Base-by-base conservation (phyloP, 2,113 vertebrate species). In the Dicentrarchus labrax region DNA sequence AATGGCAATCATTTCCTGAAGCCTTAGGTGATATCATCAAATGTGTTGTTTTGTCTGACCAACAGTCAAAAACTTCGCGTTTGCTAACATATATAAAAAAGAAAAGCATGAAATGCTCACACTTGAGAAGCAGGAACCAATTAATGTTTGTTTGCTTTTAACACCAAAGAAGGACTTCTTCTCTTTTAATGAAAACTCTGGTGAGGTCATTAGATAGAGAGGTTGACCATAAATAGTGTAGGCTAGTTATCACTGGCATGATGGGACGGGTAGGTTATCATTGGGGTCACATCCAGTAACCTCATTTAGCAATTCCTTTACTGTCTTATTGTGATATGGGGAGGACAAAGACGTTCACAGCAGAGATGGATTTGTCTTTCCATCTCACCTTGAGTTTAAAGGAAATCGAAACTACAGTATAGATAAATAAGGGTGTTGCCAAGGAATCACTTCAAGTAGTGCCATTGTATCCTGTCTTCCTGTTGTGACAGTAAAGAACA, bases 201-300 rank as follows among this genome's bases (percentile, higher is more conserved):
- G 19, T 19, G 10, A 41, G 56, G 47, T 84, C 70, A 69, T 64
- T 50, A 67, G 53, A 71, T 36, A 16, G n/a, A 72, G 57, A 41
- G 54, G 39, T 6, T 43, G 59, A 50, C 24, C 68, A 72, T 82
- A 79, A 79, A 86, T 43, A 59, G 62, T 15, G 7, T 36, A 17
- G n/a, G n/a, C n/a, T n/a, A n/a, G n/a, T 80, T 85, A 78, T 88
- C 66, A 50, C 9, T 36, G 16, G 43, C 53, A 48, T 54, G n/a
- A 56, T 66, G 48, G 72, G 43, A 68, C n/a, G 75, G 68, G 22
- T 50, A 36, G 74, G 76, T 87, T 82, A 73, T 79, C 69, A 21
- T 4, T 36, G 45, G 12, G 61, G 61, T 78, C 86, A 75, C 57
- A 60, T 65, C 45, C 51, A 62, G 45, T 45, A 76, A 66, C 61